Conservation (phyloP, 1,140 invertebrate species). For the Teleogryllus occipitalis region DNA sequence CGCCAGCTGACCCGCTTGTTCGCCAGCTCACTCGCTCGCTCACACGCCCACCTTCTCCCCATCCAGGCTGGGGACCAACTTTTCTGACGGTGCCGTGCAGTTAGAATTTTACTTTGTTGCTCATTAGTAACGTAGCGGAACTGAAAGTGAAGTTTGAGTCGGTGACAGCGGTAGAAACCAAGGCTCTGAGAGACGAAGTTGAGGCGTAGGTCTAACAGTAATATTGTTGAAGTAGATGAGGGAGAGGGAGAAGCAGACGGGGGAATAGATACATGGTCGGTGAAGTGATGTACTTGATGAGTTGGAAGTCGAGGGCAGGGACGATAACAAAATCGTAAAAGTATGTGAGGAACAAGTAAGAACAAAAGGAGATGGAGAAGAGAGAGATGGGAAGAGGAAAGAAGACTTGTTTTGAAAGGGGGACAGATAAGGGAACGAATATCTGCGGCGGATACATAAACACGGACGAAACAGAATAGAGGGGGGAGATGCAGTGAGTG, state of each 20-base stretch:
- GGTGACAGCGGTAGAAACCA: too few species aligned
- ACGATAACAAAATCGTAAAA: too few species aligned
- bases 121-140: too few species aligned
- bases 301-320: too few species aligned
- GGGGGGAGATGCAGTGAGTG: too few species aligned
- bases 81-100: too few species aligned
- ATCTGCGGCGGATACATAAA: not conserved
- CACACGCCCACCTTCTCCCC: not conserved
- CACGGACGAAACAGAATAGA: not conserved
- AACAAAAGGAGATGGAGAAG: not conserved
- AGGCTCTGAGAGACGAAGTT: not conserved
- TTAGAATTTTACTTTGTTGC: too few species aligned
- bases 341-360: not conserved
- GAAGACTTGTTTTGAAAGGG: not conserved
- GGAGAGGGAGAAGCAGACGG: not conserved
- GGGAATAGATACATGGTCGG: too few species aligned
- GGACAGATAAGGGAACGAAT: not conserved
- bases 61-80: too few species aligned
- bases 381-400: not conserved
- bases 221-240: slow-evolving; percentile 16
- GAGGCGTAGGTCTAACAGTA: slow-evolving; percentile 7
- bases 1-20: not conserved
- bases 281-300: too few species aligned
- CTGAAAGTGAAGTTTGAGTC: too few species aligned
- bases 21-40: too few species aligned